Percentiles rank a stretch among this genome's conserved stretches.
Evolutionary conservation across 2,888 invertebrate species (phyloP).

Genomic region (Gymnosoma rotundatum): DNA sequence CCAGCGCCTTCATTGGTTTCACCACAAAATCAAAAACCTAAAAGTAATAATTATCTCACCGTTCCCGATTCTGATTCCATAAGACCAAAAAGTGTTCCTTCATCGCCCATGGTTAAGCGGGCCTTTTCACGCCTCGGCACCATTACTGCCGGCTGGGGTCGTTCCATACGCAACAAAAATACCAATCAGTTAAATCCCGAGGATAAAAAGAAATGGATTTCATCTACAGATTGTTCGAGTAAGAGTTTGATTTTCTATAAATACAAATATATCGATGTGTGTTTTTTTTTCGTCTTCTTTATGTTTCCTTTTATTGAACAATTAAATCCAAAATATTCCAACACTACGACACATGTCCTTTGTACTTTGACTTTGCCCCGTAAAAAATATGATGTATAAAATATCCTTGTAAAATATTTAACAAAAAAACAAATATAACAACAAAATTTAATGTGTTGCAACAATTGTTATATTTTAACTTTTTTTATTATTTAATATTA

Average conservation of each 20-base stretch:
- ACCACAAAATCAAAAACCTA: slow-evolving; percentile 92
- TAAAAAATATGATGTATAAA: slow-evolving; percentile 64
- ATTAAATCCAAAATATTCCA: slow-evolving; percentile 44
- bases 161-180: slow-evolving; percentile 93
- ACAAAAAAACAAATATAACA: slow-evolving; percentile 10
- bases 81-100: slow-evolving; percentile 94
- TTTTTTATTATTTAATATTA: slow-evolving; percentile 10
- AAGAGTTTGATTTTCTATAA: slow-evolving; percentile 82
- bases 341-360: slow-evolving; percentile 62
- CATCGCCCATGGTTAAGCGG: slow-evolving; percentile 96
- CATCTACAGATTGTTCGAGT: slow-evolving; percentile 96
- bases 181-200: slow-evolving; percentile 91
- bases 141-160: slow-evolving; percentile 95
- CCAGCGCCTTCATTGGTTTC: slow-evolving; percentile 93
- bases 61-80: slow-evolving; percentile 95
- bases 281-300: slow-evolving; percentile 70
- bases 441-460: slow-evolving; percentile 52
- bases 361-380: slow-evolving; percentile 71
- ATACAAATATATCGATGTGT: slow-evolving; percentile 80
- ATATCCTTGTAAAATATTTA: slow-evolving; percentile 52
- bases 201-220: slow-evolving; percentile 95
- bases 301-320: slow-evolving; percentile 62
- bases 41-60: slow-evolving; percentile 96
- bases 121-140: slow-evolving; percentile 95
- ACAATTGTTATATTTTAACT: slow-evolving; percentile 25